Base-by-base conservation (phyloP, 2,888 invertebrate species). In the Cryptus viduatorius region DNA sequence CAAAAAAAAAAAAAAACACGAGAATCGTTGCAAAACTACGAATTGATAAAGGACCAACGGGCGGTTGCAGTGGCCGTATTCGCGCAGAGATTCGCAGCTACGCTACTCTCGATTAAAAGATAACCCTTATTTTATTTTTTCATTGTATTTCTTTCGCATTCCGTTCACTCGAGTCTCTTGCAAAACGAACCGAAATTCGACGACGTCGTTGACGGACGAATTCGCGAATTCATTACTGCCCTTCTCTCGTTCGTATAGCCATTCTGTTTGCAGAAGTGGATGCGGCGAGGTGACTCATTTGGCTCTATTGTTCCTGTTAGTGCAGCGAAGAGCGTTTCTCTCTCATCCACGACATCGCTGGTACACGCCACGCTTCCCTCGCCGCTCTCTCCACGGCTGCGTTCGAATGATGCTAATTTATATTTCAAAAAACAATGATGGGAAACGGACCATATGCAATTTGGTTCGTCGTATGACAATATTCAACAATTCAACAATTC, bases 241-340 rank as follows among this genome's bases (percentile, higher is more conserved):
- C 61, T 29, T n/a, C 31, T 61, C 29, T 29, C 31, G 14, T 29
- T 61, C 29, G 19, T 29, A 29, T 61, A 56, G 24, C 56, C 19
- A 61, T 61, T 61, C 29, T 61, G 61, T 61, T 61, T 29, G 73
- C 46, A 46, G 61, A 73, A 73, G 73, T 61, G 73, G 61, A 71
- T 69, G 68, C 73, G 78, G 46, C 73, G 68, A 56, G 65, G 84
- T 77, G 61, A 81, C 84, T 84, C 84, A 84, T 84, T 84, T 84
- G 81, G 78, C 78, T 75, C 84, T 75, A 84, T 84, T 84, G 84
- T 84, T 61, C 78, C 78, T 56, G 69, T 68, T 50, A 84, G 50
- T 50, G 53, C 44, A 65, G 67, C 19, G 37, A 37, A 37, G 37
- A 73, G 68, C 73, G 69, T 69, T 75, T 68, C 31, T 65, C 77